Base-by-base conservation (phyloP, 2,113 vertebrate species). In the Caretta caretta region DNA sequence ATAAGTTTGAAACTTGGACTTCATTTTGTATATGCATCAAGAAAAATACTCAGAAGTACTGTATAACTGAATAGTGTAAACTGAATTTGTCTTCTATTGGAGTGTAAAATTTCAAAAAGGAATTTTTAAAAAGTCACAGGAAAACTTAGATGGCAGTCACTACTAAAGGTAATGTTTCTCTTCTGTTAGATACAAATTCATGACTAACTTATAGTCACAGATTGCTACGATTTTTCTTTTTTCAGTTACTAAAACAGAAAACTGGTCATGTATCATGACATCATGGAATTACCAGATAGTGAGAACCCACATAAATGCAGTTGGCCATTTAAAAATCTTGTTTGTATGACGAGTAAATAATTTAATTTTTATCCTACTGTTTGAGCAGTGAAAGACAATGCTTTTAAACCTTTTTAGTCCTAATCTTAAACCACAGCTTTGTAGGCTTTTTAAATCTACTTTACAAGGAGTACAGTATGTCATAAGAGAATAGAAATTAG, bases 361-460 rank as follows among this genome's bases (percentile, higher is more conserved):
- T 38, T 72, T 20, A n/a, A 20, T n/a, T 78, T 78, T 14, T 75
- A 75, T 75, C 22, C 24, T 48, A 16, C 13, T 14, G 12, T 48
- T 78, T 46, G 22, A 78, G 42, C 22, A 48, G 75, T 78, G 75
- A 78, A 78, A 48, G 42, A 16, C 42, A 46, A 27, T 48, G 11
- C 20, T 25, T 76, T 76, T 76, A 46, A 76, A 10, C 11, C 22
- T 6, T 24, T 48, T 42, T 42, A 42, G 72, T 38, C 38, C 2
- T 87, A 87, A 86, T 84, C 53, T 78, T 72, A 42, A 56, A 56
- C 59, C 4, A 2, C 84, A 89, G 90, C 25, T 86, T 80, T 87
- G 31, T 82, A 92, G 87, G 90, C 94, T 54, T 91, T 90, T 92
- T 84, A 75, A 93, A 94, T 89, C 83, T 84, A 48, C 76, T 94